Conservation (phyloP, 1,140 invertebrate genomes). For the Habropoda laboriosa region DNA sequence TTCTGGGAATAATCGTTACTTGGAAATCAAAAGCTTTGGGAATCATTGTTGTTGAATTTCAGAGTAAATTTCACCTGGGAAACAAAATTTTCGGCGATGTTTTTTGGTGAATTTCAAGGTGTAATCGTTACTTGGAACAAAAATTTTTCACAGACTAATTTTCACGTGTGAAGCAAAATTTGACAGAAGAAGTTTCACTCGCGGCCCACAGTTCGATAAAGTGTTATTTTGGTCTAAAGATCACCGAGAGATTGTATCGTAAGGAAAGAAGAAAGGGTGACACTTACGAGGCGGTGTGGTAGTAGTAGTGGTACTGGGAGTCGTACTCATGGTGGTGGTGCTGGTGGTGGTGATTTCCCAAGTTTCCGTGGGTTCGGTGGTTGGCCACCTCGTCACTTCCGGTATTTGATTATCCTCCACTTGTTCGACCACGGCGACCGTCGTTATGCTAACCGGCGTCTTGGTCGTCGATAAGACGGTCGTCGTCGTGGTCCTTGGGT, state of each 20-base stretch:
- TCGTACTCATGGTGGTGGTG: conserved; percentile 35
- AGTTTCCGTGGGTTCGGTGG: conserved; percentile 73
- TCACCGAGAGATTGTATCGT: background rate
- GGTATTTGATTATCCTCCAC: conserved; percentile 79
- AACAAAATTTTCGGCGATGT: too few species aligned
- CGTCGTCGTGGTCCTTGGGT: conserved; percentile 74
- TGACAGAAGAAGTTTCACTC: too few species aligned
- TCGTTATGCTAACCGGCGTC: conserved; percentile 78
- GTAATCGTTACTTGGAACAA: too few species aligned
- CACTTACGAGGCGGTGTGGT: conserved; percentile 87
- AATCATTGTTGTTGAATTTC: too few species aligned
- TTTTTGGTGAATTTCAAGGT: too few species aligned
- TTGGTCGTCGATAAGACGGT: conserved; percentile 68
- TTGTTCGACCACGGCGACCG: conserved; percentile 64
- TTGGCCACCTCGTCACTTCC: conserved; percentile 74
- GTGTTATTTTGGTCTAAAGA: too few species aligned
- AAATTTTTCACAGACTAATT: too few species aligned
- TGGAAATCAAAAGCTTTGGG: too few species aligned
- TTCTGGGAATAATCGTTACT: too few species aligned
- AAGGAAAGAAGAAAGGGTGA: conserved; percentile 10
- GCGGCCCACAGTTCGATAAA: too few species aligned
- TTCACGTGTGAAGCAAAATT: too few species aligned
- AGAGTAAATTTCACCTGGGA: too few species aligned
- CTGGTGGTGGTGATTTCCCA: conserved; percentile 74
- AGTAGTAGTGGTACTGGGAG: conserved; percentile 84